phyloP scores from a whole-genome alignment of 1,140 invertebrate genomes.

The Diuraphis noxia region DNA sequence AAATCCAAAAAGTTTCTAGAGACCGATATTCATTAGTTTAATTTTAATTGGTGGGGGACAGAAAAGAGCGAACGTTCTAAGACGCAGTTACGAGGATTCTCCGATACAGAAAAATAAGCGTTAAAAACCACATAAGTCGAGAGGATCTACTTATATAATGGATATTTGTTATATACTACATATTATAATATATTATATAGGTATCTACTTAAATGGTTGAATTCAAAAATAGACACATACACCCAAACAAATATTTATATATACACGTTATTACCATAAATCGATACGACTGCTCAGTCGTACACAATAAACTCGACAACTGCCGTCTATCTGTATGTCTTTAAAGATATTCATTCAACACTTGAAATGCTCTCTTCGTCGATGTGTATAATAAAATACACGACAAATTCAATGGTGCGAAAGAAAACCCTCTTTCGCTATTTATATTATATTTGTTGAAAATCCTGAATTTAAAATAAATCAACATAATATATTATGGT shows the following conservation, averaged over 20 bases:
- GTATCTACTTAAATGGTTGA: constrained; percentile 12
- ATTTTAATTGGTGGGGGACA: neutral
- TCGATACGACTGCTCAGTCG: constrained; percentile 36
- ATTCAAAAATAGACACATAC: constrained; percentile 17
- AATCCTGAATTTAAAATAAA: constrained; percentile 41
- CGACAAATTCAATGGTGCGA: constrained; percentile 49
- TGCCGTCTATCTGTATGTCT: constrained; percentile 26
- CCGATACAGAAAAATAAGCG: neutral
- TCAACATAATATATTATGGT: constrained; percentile 27
- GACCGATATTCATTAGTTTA: neutral
- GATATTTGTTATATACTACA: neutral
- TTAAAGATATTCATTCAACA: constrained; percentile 48
- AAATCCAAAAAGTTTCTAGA: constrained; percentile 33
- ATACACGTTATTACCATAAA: constrained; percentile 33
- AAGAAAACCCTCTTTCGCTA: neutral
- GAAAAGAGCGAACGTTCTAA: neutral
- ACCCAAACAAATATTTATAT: neutral
- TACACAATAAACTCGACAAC: constrained; percentile 39
- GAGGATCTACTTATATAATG: neutral
- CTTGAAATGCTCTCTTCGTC: constrained; percentile 42
- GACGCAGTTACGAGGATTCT: no score
- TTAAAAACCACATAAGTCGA: neutral
- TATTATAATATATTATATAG: neutral
- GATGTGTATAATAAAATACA: neutral
- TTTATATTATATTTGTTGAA: constrained; percentile 3